These are phyloP conservation scores for Oikopleura albicans DNA, from an alignment of 23 tunicate species.

Conservation along the genomic window DNA sequence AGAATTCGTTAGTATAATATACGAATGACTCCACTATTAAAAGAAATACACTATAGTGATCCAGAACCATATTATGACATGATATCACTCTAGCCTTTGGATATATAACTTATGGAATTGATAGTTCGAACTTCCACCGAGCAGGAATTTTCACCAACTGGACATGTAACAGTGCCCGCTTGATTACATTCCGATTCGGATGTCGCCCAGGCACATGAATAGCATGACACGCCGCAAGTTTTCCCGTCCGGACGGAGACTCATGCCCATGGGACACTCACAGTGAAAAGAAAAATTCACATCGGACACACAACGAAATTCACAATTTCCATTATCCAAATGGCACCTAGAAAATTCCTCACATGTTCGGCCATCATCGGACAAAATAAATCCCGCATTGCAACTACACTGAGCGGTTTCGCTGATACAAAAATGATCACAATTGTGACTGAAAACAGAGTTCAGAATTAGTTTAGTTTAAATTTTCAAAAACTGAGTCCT, in stretches of 20 bases:
- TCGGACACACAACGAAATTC: slow-evolving; percentile 24
- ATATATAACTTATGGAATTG: not conserved
- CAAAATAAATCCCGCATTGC: not conserved
- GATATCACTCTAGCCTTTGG: no score
- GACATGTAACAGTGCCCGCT: not conserved
- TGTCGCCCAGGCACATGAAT: not conserved
- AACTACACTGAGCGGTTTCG: not conserved
- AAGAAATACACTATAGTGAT: no score
- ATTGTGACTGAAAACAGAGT: no score
- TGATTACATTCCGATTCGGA: not conserved
- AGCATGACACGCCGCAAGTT: not conserved
- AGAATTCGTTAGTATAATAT: no score
- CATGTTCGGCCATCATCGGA: not conserved
- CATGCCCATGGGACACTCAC: not conserved
- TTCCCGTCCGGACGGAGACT: not conserved
- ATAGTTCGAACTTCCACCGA: not conserved
- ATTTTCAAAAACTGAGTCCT: no score
- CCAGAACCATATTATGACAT: no score
- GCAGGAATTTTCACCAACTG: not conserved
- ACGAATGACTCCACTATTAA: no score
- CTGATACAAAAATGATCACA: not conserved
- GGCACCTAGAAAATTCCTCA: slow-evolving; percentile 14
- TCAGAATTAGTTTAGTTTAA: no score
- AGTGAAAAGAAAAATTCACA: not conserved
- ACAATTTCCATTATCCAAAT: slow-evolving; percentile 40